Evolutionary conservation across 2,888 invertebrate genomes (phyloP), one percentile per base, ranked within the genome.

Genomic region (Sthenelais limicola): DNA sequence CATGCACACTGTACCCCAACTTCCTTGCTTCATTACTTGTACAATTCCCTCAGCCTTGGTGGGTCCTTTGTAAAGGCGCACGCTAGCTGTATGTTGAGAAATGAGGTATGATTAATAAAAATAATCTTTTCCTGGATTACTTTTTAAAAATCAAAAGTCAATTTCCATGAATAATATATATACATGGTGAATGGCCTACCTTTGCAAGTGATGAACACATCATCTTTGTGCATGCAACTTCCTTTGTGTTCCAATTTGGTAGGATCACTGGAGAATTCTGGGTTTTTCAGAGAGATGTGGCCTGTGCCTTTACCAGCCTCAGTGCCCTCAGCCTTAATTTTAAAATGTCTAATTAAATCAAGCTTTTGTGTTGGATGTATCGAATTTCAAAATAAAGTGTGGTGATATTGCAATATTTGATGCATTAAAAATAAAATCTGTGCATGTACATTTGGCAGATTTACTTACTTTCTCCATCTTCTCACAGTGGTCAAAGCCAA

Each of bases 1-100:
- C 56, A 56, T 7, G 15, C 56, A 56, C 28, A 56, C 56, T 2
- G 56, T 56, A 4, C 56, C 56, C 56, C 56, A 56, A 1, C 3
- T 4, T 1, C 32, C 32, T 18, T 56, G 18, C 2, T 21, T 12
- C 32, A 33, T 33, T n/a, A 56, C 32, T 33, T 56, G 28, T 2
- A 33, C 56, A 32, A 24, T 15, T 2, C 56, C 56, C 56, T 56
- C 56, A 21, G 2, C 56, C 4, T 1, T n/a, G 28, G 56, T 28
- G 18, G 18, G 12, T n/a, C 56, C 56, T 2, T 33, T 33, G 3
- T 7, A 18, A 1, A 56, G 56, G 18, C 56, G 56, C 4, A 56
- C 56, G 4, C 56, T 33, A 56, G 5, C 56, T 56, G n/a, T n/a
- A n/a, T n/a, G n/a, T n/a, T n/a, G 43, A 15, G 43, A 43, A 43